Evolutionary conservation across 1,140 invertebrate species (phyloP).

Genomic region (Drosophila bocqueti): DNA sequence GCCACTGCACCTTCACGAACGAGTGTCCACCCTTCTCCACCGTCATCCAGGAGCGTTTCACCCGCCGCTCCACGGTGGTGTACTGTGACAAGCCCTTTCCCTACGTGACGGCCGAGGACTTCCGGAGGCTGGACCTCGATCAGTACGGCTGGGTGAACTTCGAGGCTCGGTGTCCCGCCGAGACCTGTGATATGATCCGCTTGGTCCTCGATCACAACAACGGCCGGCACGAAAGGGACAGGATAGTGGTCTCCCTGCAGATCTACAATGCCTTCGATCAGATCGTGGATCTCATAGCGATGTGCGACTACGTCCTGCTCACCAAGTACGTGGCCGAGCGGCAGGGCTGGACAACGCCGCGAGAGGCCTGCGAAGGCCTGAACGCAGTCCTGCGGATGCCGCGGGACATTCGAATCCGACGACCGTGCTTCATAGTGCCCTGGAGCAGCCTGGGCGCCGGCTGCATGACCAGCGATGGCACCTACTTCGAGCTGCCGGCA

Average conservation of each 20-base stretch:
- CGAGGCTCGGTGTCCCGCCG: conserved; percentile 87
- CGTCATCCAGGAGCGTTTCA: conserved; percentile 86
- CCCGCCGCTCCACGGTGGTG: conserved; percentile 88
- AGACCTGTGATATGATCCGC: conserved; percentile 87
- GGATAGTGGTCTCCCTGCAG: conserved; percentile 87
- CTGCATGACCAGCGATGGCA: conserved; percentile 85
- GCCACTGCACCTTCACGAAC: conserved; percentile 85
- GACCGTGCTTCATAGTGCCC: conserved; percentile 87
- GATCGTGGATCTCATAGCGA: conserved; percentile 61
- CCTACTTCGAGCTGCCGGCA: conserved; percentile 85
- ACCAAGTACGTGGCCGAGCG: conserved; percentile 81
- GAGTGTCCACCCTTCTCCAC: conserved; percentile 85
- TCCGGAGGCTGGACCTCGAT: conserved; percentile 85
- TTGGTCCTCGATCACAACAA: conserved; percentile 86
- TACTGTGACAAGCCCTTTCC: conserved; percentile 87
- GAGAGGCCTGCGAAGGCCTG: conserved; percentile 23
- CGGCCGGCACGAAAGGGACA: conserved; percentile 61
- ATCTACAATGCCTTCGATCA: conserved; percentile 86
- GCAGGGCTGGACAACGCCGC: conserved; percentile 23
- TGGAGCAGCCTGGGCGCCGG: conserved; percentile 89
- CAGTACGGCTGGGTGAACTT: conserved; percentile 90
- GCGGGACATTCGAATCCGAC: conserved; percentile 9
- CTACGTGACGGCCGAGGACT: conserved; percentile 87
- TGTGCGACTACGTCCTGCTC: conserved; percentile 88
- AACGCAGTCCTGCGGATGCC: conserved; percentile 32